phyloP scores from a whole-genome alignment of 2,888 invertebrate genomes.

The Spialia ferax region DNA sequence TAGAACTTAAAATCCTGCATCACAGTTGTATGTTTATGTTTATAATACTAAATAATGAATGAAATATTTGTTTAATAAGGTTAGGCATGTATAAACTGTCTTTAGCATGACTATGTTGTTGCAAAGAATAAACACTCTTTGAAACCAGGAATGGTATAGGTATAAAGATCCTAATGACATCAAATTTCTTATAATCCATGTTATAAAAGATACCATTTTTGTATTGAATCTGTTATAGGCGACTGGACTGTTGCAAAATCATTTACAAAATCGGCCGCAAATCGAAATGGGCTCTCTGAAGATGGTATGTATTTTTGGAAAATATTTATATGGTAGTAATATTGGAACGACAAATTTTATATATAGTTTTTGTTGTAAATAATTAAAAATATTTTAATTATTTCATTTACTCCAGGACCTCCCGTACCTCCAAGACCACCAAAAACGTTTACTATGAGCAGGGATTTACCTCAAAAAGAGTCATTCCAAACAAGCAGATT shows the following conservation, averaged over 20 bases:
- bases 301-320: slow-evolving; percentile 58
- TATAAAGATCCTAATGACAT: too few relatives aligned
- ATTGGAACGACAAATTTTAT: too few relatives aligned
- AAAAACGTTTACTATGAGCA: slow-evolving; percentile 88
- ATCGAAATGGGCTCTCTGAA: slow-evolving; percentile 55
- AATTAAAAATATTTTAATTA: neutral
- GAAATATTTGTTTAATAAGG: too few relatives aligned
- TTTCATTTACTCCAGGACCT: slow-evolving; percentile 66
- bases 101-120: too few relatives aligned
- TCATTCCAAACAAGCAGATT: slow-evolving; percentile 61
- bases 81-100: too few relatives aligned
- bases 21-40: too few relatives aligned
- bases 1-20: too few relatives aligned
- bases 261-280: slow-evolving; percentile 66
- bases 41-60: too few relatives aligned
- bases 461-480: slow-evolving; percentile 57
- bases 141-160: too few relatives aligned
- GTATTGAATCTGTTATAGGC: slow-evolving; percentile 54
- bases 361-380: neutral
- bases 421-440: slow-evolving; percentile 92
- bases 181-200: too few relatives aligned
- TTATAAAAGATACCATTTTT: neutral
- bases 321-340: too few relatives aligned
- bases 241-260: slow-evolving; percentile 68
- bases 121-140: too few relatives aligned